Evolutionary conservation across 2,888 invertebrate species (phyloP), one percentile per base, ranked within the genome.

Genomic region (Mellilla xanthometata): DNA sequence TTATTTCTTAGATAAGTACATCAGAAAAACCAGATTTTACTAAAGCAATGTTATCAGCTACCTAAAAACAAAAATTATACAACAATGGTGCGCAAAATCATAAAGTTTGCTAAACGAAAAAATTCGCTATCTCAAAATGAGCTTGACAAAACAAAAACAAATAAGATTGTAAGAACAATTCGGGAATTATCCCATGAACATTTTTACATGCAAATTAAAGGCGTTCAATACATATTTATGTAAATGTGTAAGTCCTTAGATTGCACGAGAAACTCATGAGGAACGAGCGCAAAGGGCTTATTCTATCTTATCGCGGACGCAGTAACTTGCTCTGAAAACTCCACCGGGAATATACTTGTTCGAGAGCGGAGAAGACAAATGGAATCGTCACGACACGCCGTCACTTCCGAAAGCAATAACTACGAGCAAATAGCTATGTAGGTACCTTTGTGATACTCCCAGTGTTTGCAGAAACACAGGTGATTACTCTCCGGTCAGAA

Each of bases 251-350:
- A 50, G 56, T 60, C 56, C 62, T 63, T 58, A 63, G 62, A 69
- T 67, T 65, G 56, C 61, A 65, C 59, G 62, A 68, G 67, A 63
- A 68, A 69, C 62, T 72, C 73, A 72, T 78, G 75, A 80, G 72
- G 75, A 76, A 81, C 71, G 73, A 70, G 74, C 76, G 72, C 72
- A 69, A 69, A 77, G 79, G 81, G 80, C 78, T 80, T 79, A 73
- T 73, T 70, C 64, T 81, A 77, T 81, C 80, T 82, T 81, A 82
- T 81, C 82, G 70, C 67, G 58, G 65, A 52, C 67, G 73, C 76
- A 77, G 76, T 82, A 79, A 76, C 71, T 81, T 77, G 65, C 71
- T 75, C 74, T 72, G 76, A 80, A 76, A 81, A 76, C 79, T 76
- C 81, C 67, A 56, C 63, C 46, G 78, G 76, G 80, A 77, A 78